Percentiles rank a stretch among this genome's conserved stretches.
phyloP scores from a whole-genome alignment of 2,888 invertebrate genomes.

The Cephus sareptanus region DNA sequence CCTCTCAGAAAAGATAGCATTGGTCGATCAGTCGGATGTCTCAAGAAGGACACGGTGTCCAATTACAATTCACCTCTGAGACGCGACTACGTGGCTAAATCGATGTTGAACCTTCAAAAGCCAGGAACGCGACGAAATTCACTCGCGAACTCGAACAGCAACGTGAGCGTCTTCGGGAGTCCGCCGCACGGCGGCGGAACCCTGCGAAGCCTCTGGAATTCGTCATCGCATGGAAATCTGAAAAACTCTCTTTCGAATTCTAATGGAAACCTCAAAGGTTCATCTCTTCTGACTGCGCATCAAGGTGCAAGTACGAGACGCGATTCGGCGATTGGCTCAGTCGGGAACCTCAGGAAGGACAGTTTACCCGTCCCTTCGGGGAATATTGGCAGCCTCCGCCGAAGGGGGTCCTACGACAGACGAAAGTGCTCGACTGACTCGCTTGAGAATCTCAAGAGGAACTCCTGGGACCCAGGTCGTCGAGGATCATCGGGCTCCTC shows the following conservation, averaged over 20 bases:
- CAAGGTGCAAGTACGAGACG: conserved; percentile 46
- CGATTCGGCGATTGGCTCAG: conserved; percentile 48
- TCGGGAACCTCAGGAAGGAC: conserved; percentile 51
- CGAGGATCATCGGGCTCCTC: conserved; percentile 74
- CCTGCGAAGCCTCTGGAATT: conserved; percentile 67
- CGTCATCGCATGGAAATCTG: conserved; percentile 43
- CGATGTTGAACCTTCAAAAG: conserved; percentile 58
- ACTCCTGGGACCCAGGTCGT: conserved; percentile 77
- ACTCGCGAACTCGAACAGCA: conserved; percentile 26
- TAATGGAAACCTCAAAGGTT: conserved; percentile 50
- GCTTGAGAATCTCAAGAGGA: conserved; percentile 74
- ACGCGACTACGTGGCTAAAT: conserved; percentile 61
- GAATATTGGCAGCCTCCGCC: conserved; percentile 36
- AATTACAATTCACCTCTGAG: conserved; percentile 54
- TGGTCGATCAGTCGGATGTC: conserved; percentile 55
- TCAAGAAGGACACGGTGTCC: conserved; percentile 53
- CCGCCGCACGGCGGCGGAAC: conserved; percentile 63
- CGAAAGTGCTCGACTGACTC: conserved; percentile 77
- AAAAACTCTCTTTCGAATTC: conserved; percentile 56
- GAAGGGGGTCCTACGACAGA: conserved; percentile 68
- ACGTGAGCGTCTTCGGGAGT: conserved; percentile 43
- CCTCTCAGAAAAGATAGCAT: conserved; percentile 67
- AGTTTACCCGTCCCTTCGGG: conserved; percentile 34
- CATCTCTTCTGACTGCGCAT: conserved; percentile 45
- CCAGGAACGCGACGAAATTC: conserved; percentile 40